Base-by-base conservation (phyloP, 2,113 vertebrate genomes). In the Columba livia region DNA sequence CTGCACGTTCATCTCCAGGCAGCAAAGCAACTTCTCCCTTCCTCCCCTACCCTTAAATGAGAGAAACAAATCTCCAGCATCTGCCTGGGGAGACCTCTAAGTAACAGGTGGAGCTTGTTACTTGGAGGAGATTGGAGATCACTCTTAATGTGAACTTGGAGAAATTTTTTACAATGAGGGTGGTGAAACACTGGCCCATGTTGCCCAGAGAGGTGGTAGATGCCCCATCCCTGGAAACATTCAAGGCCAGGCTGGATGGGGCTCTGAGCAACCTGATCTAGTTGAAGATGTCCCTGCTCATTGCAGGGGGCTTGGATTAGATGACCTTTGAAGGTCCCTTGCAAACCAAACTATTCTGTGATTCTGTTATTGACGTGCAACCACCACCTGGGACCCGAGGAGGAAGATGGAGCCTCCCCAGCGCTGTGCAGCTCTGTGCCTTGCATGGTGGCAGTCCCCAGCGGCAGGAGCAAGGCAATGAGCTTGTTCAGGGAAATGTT, bases 401-500 rank as follows among this genome's bases (percentile, higher is more conserved):
- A 62, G 51, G 66, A 38, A 53, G 36, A 11, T 0, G 3, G 85
- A 85, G 57, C 51, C 2, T 2, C 31, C 36, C 16, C 4, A 2
- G 58, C n/a, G 32, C 23, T 3, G 0, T 10, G 15, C 18, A 29
- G 21, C 81, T 44, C 56, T 65, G 74, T 3, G 1, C 48, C 72
- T 40, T 50, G 15, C 53, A 50, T 61, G 38, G 7, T 47, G 61
- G 15, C 29, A 48, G 53, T 38, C 24, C 32, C 50, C 38, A 72
- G 78, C 62, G 70, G n/a, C 57, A 32, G 38, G 48, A 80, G 10
- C 2, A 28, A 24, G 28, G 20, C 0, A 0, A 6, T 15, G 28
- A 77, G 16, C 51, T 32, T 47, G 17, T 48, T 18, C 31, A 29
- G 23, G 44, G 28, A 36, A 69, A 51, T 3, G 2, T 56, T 78